These are phyloP conservation scores for Platyrinchus mystaceus DNA, from an alignment of 2,797 vertebrate species.

Conservation along the genomic window DNA sequence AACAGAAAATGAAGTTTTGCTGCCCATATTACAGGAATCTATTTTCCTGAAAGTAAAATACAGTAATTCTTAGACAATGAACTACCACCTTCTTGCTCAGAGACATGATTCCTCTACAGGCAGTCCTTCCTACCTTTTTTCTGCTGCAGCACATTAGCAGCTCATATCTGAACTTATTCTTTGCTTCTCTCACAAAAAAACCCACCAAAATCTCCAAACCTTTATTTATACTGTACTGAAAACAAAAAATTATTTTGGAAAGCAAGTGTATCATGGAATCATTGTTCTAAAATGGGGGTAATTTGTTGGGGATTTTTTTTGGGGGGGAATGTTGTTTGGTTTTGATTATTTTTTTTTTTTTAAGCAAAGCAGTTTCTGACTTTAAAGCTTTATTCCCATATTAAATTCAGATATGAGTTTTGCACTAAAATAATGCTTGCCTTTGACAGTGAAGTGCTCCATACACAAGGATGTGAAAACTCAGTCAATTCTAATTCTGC, in stretches of 20 bases:
- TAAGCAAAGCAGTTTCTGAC: neutral
- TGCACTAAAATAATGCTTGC: neutral
- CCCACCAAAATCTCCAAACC: neutral
- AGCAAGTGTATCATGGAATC: neutral
- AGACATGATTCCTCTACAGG: neutral
- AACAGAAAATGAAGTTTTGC: neutral
- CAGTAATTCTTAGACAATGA: neutral
- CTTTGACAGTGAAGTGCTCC: neutral
- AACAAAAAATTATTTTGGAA: neutral
- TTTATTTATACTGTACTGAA: neutral
- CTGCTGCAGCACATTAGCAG: neutral
- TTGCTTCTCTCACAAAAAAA: neutral
- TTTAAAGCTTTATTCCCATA: neutral
- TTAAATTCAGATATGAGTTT: neutral
- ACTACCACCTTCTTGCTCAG: neutral
- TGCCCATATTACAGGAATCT: neutral
- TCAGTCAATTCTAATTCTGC: neutral
- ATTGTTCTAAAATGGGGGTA: neutral
- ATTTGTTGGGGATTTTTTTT: neutral
- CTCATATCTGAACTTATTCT: neutral
- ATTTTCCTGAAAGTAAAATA: neutral
- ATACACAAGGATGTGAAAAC: neutral
- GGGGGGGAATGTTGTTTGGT: neutral
- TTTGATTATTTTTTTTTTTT: neutral
- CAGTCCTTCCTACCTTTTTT: neutral